Conservation (phyloP, 2,888 invertebrate genomes). For the Apamea sordens region DNA sequence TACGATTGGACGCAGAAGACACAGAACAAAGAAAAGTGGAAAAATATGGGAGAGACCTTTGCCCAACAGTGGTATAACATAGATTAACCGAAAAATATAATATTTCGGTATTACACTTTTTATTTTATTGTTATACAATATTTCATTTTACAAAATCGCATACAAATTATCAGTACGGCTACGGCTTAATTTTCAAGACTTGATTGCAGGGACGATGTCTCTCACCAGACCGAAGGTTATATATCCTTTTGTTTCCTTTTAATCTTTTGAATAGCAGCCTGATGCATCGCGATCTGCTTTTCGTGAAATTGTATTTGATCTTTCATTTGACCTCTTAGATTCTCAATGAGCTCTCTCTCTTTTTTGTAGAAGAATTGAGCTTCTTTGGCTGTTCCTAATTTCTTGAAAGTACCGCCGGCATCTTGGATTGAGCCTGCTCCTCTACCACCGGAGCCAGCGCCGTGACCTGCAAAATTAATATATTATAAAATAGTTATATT, state of each 20-base stretch:
- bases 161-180: background rate
- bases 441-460: background rate
- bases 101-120: background rate
- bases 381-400: slow-evolving; percentile 29
- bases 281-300: slow-evolving; percentile 15
- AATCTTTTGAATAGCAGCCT: slow-evolving; percentile 14
- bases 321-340: background rate
- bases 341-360: slow-evolving; percentile 22
- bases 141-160: background rate
- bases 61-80: no score
- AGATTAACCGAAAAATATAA: no score
- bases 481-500: no score
- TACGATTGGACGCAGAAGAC: no score
- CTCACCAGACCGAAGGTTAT: background rate
- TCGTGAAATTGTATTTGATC: slow-evolving; percentile 22
- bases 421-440: slow-evolving; percentile 9
- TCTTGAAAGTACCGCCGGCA: slow-evolving; percentile 7
- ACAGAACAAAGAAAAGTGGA: no score
- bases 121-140: background rate
- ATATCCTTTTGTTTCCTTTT: background rate
- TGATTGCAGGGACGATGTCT: background rate
- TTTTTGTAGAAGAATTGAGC: slow-evolving; percentile 23
- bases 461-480: background rate
- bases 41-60: no score
- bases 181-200: background rate